Base-by-base conservation (phyloP, 2,888 invertebrate genomes). In the Penaeus monodon region DNA sequence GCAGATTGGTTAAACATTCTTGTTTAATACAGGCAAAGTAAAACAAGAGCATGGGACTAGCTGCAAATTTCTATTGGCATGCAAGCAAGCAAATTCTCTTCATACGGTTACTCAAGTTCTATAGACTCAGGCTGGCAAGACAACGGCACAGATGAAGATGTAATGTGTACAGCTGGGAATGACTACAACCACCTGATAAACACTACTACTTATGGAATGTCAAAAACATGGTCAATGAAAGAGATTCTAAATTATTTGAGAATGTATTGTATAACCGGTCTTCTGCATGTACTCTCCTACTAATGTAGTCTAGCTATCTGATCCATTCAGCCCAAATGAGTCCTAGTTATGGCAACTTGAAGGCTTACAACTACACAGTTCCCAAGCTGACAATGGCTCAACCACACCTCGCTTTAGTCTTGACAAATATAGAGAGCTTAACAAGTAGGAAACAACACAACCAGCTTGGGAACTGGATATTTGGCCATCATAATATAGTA, bases 161-260 rank as follows among this genome's bases (percentile, higher is more conserved):
- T 65, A 27, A 70, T 66, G 57, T 77, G 49, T 84, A 84, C 66
- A 68, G 57, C 78, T 66, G 78, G 33, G 64, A 68, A 78, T 68
- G 81, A 81, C 77, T 66, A 63, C 79, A 80, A 49, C 86, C 44
- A 78, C 77, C 86, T 74, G 74, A 78, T 44, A 66, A 65, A 86
- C 70, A 82, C 82, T 80, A 81, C 27, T 27, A 82, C 64, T 63
- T 78, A 81, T 86, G 86, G 86, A 86, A 82, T 86, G 86, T 86
- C 78, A 29, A 57, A 77, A 66, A 81, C 63, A 57, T 63, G 38
- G 64, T 76, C 66, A 74, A 66, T 38, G 73, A 63, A 63, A 78
- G 27, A 64, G 49, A 49, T 29, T 57, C 68, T 65, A 49, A 81
- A 81, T 66, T 38, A 49, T 65, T 29, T 70, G 68, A 49, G 49